phyloP scores from a whole-genome alignment of 2,113 vertebrate genomes.

The Accipiter cooperii region DNA sequence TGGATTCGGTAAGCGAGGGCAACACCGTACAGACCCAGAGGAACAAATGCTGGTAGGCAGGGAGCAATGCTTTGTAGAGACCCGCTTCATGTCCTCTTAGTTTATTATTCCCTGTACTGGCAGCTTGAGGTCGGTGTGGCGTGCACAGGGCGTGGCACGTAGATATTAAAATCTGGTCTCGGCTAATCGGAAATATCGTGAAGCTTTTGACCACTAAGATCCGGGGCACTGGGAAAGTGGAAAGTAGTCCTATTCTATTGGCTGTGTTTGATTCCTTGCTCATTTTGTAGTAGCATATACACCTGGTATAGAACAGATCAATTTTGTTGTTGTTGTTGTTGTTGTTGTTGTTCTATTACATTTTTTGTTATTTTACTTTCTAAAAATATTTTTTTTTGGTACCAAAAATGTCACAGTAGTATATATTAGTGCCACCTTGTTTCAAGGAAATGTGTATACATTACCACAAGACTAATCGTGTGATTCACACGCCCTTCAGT shows the following conservation, averaged over 20 bases:
- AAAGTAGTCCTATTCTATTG: neutral
- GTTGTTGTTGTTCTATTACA: neutral
- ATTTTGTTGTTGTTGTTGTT: neutral
- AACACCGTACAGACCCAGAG: neutral
- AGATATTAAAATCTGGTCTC: neutral
- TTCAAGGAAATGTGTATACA: neutral
- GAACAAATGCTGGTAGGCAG: neutral
- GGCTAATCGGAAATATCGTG: neutral
- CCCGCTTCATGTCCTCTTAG: fast-evolving
- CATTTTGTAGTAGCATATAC: neutral
- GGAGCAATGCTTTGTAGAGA: neutral
- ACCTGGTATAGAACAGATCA: neutral
- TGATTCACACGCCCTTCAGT: neutral
- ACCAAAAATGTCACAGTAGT: neutral
- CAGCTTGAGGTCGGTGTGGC: neutral
- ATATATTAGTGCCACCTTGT: neutral
- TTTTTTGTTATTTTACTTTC: neutral
- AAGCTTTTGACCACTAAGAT: neutral
- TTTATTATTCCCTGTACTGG: neutral
- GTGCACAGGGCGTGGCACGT: neutral
- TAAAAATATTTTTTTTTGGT: neutral
- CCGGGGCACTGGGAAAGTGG: fast-evolving
- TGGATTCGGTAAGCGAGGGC: neutral
- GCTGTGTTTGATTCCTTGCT: neutral
- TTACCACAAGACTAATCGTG: neutral